phyloP scores from a whole-genome alignment of 2,888 invertebrate genomes.

The Platynereis dumerilii region DNA sequence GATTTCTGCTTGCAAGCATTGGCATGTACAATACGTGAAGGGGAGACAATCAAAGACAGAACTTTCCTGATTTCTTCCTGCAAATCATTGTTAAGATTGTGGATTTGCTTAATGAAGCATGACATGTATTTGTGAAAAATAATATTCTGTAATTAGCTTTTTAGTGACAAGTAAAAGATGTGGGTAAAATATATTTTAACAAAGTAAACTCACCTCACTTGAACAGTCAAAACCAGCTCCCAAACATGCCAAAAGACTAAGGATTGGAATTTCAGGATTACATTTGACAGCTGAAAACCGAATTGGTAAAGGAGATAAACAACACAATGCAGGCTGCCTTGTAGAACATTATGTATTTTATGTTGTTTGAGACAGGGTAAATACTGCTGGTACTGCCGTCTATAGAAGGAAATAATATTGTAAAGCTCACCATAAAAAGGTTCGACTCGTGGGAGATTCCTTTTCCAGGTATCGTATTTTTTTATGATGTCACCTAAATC shows the following conservation, averaged over 20 bases:
- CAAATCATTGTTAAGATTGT: neutral
- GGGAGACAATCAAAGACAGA: constrained; percentile 75
- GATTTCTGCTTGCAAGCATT: constrained; percentile 94
- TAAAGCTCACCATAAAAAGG: constrained; percentile 88
- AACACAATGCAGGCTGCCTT: too few relatives aligned
- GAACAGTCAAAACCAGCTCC: constrained; percentile 97
- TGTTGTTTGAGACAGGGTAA: too few relatives aligned
- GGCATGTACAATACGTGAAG: constrained; percentile 89
- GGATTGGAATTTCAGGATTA: constrained; percentile 84
- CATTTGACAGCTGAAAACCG: constrained; percentile 90
- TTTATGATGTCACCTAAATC: constrained; percentile 85
- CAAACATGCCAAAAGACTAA: constrained; percentile 80
- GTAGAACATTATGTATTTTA: too few relatives aligned
- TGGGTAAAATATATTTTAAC: too few relatives aligned
- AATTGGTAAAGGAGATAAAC: too few relatives aligned
- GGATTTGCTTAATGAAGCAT: too few relatives aligned
- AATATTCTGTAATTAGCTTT: too few relatives aligned
- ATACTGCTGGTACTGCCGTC: too few relatives aligned
- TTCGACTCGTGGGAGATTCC: constrained; percentile 83
- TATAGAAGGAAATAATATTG: too few relatives aligned
- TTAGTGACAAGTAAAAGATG: too few relatives aligned
- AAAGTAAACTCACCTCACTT: constrained; percentile 71
- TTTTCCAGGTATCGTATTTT: constrained; percentile 83
- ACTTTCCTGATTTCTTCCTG: constrained; percentile 85
- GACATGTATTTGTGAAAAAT: too few relatives aligned